A percentile compares a stretch with the other conserved stretches of the same genome.
Conservation (phyloP, 2,797 vertebrate species). For the Pitangus sulphuratus region DNA sequence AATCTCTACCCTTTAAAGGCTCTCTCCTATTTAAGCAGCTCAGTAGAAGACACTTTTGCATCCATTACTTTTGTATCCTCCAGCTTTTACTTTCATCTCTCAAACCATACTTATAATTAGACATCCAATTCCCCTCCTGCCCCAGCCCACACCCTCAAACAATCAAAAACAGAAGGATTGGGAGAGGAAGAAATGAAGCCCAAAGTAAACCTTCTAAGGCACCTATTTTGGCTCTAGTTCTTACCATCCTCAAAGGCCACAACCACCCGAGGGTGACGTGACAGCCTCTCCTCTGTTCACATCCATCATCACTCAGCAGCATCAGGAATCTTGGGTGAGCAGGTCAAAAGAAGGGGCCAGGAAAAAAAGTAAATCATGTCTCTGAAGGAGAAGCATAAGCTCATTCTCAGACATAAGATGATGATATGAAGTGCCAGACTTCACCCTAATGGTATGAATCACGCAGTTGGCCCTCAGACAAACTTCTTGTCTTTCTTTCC, state of each 20-base stretch:
- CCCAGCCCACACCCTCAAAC: neutral
- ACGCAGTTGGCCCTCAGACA: neutral
- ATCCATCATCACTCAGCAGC: neutral
- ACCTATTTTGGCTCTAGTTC: neutral
- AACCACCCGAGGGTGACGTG: accelerated
- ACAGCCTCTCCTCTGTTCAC: neutral
- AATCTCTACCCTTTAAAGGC: neutral
- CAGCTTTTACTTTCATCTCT: neutral
- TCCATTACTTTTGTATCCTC: neutral
- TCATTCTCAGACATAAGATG: neutral
- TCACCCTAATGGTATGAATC: neutral
- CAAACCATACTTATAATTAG: neutral
- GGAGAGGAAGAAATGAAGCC: neutral
- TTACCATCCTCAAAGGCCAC: neutral
- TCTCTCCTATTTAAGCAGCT: neutral
- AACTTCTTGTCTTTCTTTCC: neutral
- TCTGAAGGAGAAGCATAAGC: neutral
- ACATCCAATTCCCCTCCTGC: neutral
- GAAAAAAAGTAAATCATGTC: neutral
- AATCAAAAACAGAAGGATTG: neutral
- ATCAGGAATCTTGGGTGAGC: neutral
- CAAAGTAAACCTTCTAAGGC: neutral
- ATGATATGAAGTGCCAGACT: neutral
- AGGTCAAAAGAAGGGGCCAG: neutral
- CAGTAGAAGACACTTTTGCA: neutral